These are phyloP conservation scores for Aplysia californica DNA, from an alignment of 1,140 invertebrate species.

Conservation along the genomic window DNA sequence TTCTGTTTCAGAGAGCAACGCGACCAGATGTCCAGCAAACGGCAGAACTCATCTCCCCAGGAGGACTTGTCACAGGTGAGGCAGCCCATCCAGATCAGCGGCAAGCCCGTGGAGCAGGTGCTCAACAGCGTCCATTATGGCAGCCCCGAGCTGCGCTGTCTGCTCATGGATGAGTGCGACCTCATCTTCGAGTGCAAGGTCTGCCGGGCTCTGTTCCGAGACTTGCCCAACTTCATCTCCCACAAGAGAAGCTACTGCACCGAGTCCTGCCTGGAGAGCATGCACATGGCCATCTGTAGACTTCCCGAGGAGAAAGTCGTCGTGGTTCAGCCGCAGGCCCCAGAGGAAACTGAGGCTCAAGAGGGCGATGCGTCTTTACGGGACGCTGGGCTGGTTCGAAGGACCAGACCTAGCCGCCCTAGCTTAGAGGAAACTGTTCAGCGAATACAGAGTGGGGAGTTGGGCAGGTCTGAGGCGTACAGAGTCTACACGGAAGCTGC, in stretches of 20 bases:
- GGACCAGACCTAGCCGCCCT: background rate
- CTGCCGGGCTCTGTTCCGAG: constrained; percentile 85
- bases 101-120: constrained; percentile 52
- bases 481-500: constrained; percentile 50
- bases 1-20: too few species aligned
- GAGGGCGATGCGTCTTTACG: background rate
- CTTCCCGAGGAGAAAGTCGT: constrained; percentile 45
- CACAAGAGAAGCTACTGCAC: constrained; percentile 85
- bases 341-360: constrained; percentile 31
- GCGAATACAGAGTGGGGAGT: constrained; percentile 9
- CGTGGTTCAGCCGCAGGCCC: constrained; percentile 49
- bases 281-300: constrained; percentile 1
- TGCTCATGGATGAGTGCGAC: constrained; percentile 83
- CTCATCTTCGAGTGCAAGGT: constrained; percentile 86
- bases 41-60: too few species aligned
- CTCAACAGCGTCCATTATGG: constrained; percentile 56
- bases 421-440: constrained; percentile 3
- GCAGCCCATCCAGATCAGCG: constrained; percentile 47
- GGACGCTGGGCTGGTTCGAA: background rate
- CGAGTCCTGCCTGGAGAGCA: constrained; percentile 45
- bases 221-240: constrained; percentile 83
- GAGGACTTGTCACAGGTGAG: constrained; percentile 23
- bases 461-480: constrained; percentile 47
- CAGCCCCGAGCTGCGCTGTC: constrained; percentile 68
- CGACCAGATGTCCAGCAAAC: too few species aligned